These are phyloP conservation scores for Tinea semifulvella DNA, from an alignment of 2,888 invertebrate genomes.

Conservation along the genomic window DNA sequence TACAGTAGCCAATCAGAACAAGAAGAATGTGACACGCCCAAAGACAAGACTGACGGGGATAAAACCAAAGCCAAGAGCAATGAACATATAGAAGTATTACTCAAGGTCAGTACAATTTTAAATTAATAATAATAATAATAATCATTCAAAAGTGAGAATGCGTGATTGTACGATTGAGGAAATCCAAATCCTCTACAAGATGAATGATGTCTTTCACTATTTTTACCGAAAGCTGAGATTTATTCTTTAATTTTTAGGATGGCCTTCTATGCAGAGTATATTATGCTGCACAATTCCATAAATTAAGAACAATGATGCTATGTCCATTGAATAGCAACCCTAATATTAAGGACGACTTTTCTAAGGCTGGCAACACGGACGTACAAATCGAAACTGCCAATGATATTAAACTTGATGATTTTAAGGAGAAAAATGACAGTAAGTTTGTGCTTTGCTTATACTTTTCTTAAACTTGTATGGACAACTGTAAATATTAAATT, in stretches of 20 bases:
- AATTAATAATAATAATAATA: no score
- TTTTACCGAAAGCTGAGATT: no score
- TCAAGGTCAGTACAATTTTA: constrained; percentile 51
- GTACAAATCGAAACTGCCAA: background rate
- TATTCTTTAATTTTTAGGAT: constrained; percentile 39
- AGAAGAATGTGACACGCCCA: constrained; percentile 27
- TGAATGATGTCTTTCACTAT: no score
- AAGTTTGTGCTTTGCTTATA: constrained; percentile 17
- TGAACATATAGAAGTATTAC: constrained; percentile 54
- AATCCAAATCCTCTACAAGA: no score
- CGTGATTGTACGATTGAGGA: no score
- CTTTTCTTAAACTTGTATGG: background rate
- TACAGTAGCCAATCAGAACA: constrained; percentile 36
- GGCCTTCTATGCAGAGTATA: constrained; percentile 91
- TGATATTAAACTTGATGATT: background rate
- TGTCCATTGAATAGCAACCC: constrained; percentile 27
- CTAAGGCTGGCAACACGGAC: constrained; percentile 5
- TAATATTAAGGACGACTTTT: constrained; percentile 22
- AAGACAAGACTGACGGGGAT: constrained; percentile 44
- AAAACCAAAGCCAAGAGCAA: constrained; percentile 41
- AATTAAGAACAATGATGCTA: constrained; percentile 69
- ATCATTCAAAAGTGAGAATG: no score
- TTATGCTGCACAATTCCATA: constrained; percentile 91
- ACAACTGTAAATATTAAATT: no score
- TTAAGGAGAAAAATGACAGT: constrained; percentile 26